Evolutionary conservation across 2,113 vertebrate genomes (phyloP).

Genomic region (Megaceryle torquata): DNA sequence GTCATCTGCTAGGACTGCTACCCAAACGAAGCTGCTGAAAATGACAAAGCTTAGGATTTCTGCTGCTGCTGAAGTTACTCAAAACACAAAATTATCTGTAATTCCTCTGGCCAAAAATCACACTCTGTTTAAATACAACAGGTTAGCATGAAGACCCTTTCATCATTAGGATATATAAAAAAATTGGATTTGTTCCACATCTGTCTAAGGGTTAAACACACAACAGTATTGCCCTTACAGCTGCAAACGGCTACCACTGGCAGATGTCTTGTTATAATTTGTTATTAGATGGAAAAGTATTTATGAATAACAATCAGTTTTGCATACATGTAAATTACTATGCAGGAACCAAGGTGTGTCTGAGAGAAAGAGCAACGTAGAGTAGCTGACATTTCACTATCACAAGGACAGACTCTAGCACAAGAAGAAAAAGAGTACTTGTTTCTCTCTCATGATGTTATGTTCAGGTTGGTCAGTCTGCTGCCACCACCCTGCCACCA

Average conservation of each 20-base stretch:
- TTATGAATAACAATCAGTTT: neutral
- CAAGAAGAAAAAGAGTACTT: neutral
- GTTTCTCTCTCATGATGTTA: neutral
- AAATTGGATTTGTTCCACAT: neutral
- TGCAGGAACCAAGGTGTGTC: neutral
- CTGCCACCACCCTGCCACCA: conserved; percentile 39
- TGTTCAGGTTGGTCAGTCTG: conserved; percentile 38
- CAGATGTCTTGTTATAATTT: neutral
- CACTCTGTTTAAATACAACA: neutral
- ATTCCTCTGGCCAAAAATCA: neutral
- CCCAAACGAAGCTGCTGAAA: neutral
- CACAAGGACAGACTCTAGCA: conserved; percentile 7
- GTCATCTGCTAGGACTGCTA: neutral
- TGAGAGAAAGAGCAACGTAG: neutral
- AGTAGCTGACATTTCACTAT: neutral
- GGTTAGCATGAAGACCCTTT: neutral
- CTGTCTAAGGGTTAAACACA: neutral
- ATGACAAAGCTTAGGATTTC: neutral
- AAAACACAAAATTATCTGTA: neutral
- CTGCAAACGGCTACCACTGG: neutral
- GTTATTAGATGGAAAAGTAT: neutral
- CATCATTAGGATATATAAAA: neutral
- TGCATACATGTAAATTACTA: neutral
- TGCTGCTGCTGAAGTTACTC: neutral
- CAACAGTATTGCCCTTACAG: neutral